Base-by-base conservation (phyloP, 1,140 invertebrate species). In the Solenopsis fugax region DNA sequence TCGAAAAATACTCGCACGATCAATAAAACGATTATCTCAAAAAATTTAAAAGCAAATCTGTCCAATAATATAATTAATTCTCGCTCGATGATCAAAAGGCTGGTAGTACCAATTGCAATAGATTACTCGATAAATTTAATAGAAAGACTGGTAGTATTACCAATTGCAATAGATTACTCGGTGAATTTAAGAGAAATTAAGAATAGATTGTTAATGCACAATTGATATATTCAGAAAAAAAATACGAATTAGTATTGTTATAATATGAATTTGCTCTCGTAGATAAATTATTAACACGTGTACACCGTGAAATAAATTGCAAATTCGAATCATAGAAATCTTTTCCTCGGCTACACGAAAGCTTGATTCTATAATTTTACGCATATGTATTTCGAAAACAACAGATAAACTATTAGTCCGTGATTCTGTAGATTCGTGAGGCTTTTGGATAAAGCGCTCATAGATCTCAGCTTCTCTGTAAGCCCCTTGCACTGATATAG, bases 401-500 rank as follows among this genome's bases (percentile, higher is more conserved):
- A 50, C 24, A n/a, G 69, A 56, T 37, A 69, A 60, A 41, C n/a
- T 73, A 62, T 84, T 84, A 84, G n/a, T 21, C 24, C 41, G 56
- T 60, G 10, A 84, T 84, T 71, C 50, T 34, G 64, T 34, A 64
- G 18, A 71, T 50, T 50, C 72, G 24, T 24, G 54, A 60, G 50
- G 24, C 69, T 72, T 75, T 75, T 48, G 80, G n/a, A 60, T 75
- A 62, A 62, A 84, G 69, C 69, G 16, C 54, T 62, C 69, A 37
- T 84, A 75, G 54, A 73, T 82, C 80, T 41, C 34, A 13, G 67
- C 24, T 58, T 48, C 54, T 50, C 54, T 50, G 29, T 60, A 73
- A 84, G 69, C 69, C 24, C 29, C 65, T 29, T 73, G 6, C 65
- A 24, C 62, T 16, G 80, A 73, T 60, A 73, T 41, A 48, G 67